A percentile compares a stretch with the other conserved stretches of the same genome.
These are phyloP conservation scores for Raja brachyura DNA, from an alignment of 2,113 vertebrate genomes.

Conservation along the genomic window DNA sequence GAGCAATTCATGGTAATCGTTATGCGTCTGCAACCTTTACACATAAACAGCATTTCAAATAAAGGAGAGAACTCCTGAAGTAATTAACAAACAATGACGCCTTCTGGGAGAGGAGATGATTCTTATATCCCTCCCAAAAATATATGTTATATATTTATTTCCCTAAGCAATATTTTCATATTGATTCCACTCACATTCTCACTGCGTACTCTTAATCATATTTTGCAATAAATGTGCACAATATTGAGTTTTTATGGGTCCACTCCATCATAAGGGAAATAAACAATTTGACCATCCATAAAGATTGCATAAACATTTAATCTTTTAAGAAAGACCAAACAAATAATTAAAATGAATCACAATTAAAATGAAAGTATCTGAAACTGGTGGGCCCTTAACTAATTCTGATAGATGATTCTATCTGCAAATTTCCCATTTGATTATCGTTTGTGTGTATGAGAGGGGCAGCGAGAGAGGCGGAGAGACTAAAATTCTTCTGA, in stretches of 20 bases:
- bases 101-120: background rate
- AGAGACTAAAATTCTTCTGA: background rate
- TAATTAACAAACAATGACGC: background rate
- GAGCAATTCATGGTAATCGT: background rate
- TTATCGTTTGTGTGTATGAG: no score
- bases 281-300: background rate
- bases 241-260: background rate
- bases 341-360: background rate
- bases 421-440: background rate
- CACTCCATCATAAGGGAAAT: background rate
- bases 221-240: background rate
- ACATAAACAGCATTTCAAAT: background rate
- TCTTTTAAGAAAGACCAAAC: background rate
- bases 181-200: background rate
- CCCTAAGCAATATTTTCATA: background rate
- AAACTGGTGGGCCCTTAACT: background rate
- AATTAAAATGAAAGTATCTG: background rate
- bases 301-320: background rate
- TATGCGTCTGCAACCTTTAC: background rate
- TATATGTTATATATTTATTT: background rate
- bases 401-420: background rate
- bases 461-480: no score
- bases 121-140: background rate
- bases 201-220: background rate
- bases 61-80: background rate